phyloP scores from a whole-genome alignment of 1,140 invertebrate species.

The Ruditapes philippinarum region DNA sequence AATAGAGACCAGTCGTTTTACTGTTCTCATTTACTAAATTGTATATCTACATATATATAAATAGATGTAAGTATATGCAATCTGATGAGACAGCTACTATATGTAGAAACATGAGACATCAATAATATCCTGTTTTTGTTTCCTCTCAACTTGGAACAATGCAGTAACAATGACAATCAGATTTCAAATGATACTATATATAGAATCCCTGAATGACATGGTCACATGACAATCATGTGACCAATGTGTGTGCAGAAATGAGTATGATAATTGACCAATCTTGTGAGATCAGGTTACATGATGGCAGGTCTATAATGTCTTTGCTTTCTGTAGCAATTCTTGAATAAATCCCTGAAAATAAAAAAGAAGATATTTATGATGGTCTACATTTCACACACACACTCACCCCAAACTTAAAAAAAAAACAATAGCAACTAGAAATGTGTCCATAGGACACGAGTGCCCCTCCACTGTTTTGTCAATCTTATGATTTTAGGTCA shows the following conservation, averaged over 20 bases:
- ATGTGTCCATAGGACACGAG: too few species aligned
- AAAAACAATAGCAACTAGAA: too few species aligned
- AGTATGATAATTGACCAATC: constrained; percentile 60
- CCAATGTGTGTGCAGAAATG: constrained; percentile 37
- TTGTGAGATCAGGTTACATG: constrained; percentile 30
- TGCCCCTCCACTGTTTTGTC: too few species aligned
- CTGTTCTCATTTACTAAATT: too few species aligned
- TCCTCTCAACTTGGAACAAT: constrained; percentile 10
- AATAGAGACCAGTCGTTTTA: too few species aligned
- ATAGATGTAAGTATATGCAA: too few species aligned
- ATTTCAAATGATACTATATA: constrained; percentile 5
- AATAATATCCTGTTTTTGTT: background rate
- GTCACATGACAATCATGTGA: constrained; percentile 46
- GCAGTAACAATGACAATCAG: constrained; percentile 15
- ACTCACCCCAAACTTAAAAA: too few species aligned
- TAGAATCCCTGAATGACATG: constrained; percentile 53
- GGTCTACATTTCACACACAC: too few species aligned
- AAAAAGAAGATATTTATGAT: background rate
- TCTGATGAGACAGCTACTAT: background rate
- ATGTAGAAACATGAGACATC: background rate
- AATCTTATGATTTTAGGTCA: too few species aligned
- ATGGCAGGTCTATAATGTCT: constrained; percentile 63
- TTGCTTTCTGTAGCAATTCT: constrained; percentile 50
- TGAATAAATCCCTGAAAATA: constrained; percentile 55
- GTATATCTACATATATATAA: too few species aligned